Evolutionary conservation across 2,797 vertebrate species (phyloP).

Genomic region (Chromobotia macracanthus): DNA sequence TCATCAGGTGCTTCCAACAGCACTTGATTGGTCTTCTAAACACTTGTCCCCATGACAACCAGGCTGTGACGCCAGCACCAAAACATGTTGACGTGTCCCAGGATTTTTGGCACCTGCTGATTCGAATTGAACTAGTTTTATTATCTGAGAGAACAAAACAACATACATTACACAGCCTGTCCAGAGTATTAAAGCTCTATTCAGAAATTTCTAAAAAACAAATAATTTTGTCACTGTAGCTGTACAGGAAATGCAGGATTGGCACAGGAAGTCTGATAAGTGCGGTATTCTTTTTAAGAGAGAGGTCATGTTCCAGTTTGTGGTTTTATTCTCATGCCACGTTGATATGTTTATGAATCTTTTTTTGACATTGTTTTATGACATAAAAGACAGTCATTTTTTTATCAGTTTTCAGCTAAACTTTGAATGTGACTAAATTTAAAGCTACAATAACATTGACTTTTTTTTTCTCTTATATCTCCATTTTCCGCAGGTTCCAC

Average conservation of each 20-base stretch:
- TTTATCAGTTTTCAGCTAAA: too few species aligned
- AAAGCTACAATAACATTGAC: neutral
- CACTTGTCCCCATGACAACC: slow-evolving; percentile 34
- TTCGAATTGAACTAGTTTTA: slow-evolving; percentile 36
- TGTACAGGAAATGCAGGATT: neutral
- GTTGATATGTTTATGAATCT: neutral
- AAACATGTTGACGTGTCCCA: slow-evolving; percentile 10
- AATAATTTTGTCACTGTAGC: neutral
- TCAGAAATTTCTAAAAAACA: neutral
- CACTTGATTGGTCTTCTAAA: slow-evolving; percentile 6
- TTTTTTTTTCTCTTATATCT: neutral
- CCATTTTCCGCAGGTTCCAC: slow-evolving; percentile 53
- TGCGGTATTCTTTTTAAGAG: neutral
- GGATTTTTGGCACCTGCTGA: slow-evolving; percentile 18
- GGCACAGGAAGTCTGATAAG: neutral
- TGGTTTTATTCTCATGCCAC: neutral
- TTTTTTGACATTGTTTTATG: neutral
- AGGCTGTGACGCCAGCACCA: slow-evolving; percentile 15
- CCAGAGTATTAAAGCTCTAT: neutral
- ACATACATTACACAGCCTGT: neutral
- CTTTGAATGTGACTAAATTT: too few species aligned
- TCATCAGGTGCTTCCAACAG: neutral
- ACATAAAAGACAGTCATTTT: too few species aligned
- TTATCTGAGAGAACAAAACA: slow-evolving; percentile 20
- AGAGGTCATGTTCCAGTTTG: neutral